Base-by-base conservation (phyloP, 2,113 vertebrate genomes). In the Nasalis larvatus region DNA sequence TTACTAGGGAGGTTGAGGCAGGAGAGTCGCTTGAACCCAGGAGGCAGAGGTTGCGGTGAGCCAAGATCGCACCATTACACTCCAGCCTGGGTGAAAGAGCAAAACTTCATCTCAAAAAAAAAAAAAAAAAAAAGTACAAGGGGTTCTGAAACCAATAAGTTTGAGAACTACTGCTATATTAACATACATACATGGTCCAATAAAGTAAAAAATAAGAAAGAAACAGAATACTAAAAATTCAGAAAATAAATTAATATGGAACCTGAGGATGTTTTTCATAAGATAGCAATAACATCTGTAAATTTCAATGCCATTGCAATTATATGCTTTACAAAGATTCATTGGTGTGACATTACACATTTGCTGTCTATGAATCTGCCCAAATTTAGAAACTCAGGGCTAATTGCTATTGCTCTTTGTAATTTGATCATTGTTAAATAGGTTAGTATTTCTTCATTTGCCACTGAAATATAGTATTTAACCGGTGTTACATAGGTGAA, bases 401-500 rank as follows among this genome's bases (percentile, higher is more conserved):
- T 98, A 97, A 98, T 97, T 98, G 91, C 82, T 77, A 68, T 93
- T 83, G 91, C 77, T 92, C 82, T 97, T 97, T 97, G 91, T 97
- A 97, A 98, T 98, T 97, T 94, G 85, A 92, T 93, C 95, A 93
- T 98, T 98, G 93, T 97, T 91, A 52, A 77, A 58, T 81, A 96
- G 94, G 88, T 96, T 94, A 96, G 40, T 37, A 47, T 76, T 97
- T 78, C 89, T 96, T 93, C 76, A 91, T 88, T 96, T 84, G 60
- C 80, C 60, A 58, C 77, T 94, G 81, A 97, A 94, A 88, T 94
- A 52, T 45, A 94, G 68, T 96, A 91, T 89, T 88, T 90, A 93
- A n/a, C 86, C 52, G 94, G 91, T 97, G 91, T 96, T 94, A 69
- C 87, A 80, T 17, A 93, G 94, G 92, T 89, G 96, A 97, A 95